These are phyloP conservation scores for Oryzias javanicus DNA, from an alignment of 2,113 vertebrate species.

Conservation along the genomic window DNA sequence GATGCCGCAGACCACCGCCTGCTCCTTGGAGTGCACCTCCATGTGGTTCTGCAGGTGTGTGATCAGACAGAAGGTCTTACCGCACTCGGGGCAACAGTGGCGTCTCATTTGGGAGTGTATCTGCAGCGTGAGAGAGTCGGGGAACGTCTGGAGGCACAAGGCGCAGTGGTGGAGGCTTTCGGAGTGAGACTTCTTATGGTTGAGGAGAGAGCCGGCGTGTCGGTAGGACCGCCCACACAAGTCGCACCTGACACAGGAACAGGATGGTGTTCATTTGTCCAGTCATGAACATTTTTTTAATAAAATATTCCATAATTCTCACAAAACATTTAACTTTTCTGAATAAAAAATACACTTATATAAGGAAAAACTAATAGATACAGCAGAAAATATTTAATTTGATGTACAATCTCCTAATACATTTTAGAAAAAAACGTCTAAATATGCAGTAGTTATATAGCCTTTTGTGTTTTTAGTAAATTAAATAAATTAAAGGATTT, in stretches of 20 bases:
- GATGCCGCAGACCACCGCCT: constrained; percentile 74
- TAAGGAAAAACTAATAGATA: no score
- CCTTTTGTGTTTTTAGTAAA: no score
- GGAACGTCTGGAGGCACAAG: constrained; percentile 82
- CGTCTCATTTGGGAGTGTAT: constrained; percentile 80
- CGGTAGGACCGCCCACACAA: constrained; percentile 84
- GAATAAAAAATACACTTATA: no score
- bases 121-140: constrained; percentile 76
- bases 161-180: constrained; percentile 79
- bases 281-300: constrained; percentile 8
- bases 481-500: no score
- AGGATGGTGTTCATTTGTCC: constrained; percentile 2
- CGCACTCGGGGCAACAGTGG: constrained; percentile 81
- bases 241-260: constrained; percentile 75
- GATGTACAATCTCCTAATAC: no score
- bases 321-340: no score
- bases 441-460: no score
- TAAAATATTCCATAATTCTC: no score
- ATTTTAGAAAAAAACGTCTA: no score
- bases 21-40: constrained; percentile 74
- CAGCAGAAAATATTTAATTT: no score
- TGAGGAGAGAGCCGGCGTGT: constrained; percentile 82
- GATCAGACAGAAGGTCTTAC: constrained; percentile 80
- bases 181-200: constrained; percentile 83
- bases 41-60: constrained; percentile 79